Evolutionary conservation across 2,113 vertebrate genomes (phyloP).

Genomic region (Gambusia holbrooki): DNA sequence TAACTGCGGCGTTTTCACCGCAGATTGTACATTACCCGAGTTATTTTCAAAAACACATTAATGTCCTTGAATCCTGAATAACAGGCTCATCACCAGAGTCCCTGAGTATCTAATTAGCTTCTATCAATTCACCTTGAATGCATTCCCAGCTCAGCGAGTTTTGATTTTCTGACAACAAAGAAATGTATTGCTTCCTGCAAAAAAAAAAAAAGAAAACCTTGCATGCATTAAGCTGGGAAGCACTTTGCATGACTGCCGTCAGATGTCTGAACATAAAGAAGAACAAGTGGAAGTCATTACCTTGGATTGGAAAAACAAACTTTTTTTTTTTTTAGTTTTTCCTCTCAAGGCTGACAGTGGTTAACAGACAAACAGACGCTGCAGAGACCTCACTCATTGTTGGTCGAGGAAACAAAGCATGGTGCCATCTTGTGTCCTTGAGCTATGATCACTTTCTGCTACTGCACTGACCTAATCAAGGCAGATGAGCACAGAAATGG

Average conservation of each 20-base stretch:
- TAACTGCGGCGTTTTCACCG: not conserved
- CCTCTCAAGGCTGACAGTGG: constrained; percentile 38
- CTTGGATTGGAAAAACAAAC: constrained; percentile 24
- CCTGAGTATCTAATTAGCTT: constrained; percentile 30
- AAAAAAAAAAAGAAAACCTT: constrained; percentile 5
- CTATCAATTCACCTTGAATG: constrained; percentile 26
- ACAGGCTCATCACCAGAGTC: constrained; percentile 12
- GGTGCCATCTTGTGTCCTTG: constrained; percentile 51
- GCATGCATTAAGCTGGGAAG: constrained; percentile 31
- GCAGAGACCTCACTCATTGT: not conserved
- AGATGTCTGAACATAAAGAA: not conserved
- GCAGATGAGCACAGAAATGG: constrained; percentile 30
- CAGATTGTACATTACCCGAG: constrained; percentile 8
- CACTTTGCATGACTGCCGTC: constrained; percentile 1
- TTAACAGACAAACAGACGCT: constrained; percentile 19
- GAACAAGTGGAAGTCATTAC: not conserved
- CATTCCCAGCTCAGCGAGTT: not conserved
- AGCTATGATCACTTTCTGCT: constrained; percentile 48
- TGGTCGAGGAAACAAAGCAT: constrained; percentile 32
- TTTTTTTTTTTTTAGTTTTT: not conserved
- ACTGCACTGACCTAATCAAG: constrained; percentile 55
- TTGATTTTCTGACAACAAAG: constrained; percentile 4
- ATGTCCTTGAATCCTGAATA: constrained; percentile 21
- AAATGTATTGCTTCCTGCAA: constrained; percentile 24
- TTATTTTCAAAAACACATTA: constrained; percentile 36